Evolutionary conservation across 2,797 vertebrate species (phyloP).

Genomic region (Lates japonicus): DNA sequence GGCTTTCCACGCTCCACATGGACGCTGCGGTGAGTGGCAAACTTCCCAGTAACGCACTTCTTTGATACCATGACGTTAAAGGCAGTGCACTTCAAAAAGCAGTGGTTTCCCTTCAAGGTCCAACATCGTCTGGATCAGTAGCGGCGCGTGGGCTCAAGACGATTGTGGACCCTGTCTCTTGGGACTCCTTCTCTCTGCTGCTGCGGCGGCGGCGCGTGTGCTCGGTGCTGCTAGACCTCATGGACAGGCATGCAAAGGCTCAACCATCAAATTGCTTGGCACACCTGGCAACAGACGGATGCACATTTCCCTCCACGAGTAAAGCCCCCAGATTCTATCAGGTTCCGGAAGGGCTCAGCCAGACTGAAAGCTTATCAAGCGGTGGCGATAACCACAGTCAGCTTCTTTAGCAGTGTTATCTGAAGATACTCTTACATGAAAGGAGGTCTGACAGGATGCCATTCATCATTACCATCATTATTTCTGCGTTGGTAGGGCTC

Average conservation of each 20-base stretch:
- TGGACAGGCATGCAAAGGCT: slow-evolving; percentile 82
- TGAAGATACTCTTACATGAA: background rate
- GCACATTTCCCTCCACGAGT: background rate
- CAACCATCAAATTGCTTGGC: slow-evolving; percentile 32
- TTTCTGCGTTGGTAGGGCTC: slow-evolving; percentile 6
- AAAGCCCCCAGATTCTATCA: slow-evolving; percentile 7
- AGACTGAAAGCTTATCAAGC: no score
- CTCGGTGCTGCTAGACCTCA: slow-evolving; percentile 71
- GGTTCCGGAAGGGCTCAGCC: no score
- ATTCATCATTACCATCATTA: no score
- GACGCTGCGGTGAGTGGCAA: slow-evolving; percentile 46
- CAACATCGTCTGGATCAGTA: background rate
- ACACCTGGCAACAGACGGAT: background rate
- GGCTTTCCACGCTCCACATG: slow-evolving; percentile 44
- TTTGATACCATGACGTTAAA: background rate
- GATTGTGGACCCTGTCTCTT: slow-evolving; percentile 57
- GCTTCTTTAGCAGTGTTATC: background rate
- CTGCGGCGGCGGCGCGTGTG: slow-evolving; percentile 47
- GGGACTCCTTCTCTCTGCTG: slow-evolving; percentile 48
- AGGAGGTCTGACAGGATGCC: slow-evolving; percentile 51
- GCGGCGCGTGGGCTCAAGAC: no score
- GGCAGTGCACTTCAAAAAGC: background rate
- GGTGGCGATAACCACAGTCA: accelerated
- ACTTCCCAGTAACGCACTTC: slow-evolving; percentile 63
- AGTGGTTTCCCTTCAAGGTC: background rate